Evolutionary conservation across 2,113 vertebrate genomes (phyloP).

Genomic region (Microcebus ravelobensis): DNA sequence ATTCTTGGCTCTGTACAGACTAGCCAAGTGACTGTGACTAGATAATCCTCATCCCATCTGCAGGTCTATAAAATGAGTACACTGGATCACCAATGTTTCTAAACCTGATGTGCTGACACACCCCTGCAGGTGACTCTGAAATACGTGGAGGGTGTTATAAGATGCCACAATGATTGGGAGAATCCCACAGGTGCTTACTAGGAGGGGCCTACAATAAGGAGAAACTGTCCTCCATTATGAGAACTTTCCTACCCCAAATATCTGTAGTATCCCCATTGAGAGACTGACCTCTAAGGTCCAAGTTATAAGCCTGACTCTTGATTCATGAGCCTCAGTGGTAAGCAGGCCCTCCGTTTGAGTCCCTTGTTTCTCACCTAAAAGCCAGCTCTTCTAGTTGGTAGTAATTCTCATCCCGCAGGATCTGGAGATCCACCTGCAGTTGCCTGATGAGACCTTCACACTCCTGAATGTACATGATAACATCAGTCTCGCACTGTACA

Average conservation of each 20-base stretch:
- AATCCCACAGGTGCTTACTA: background rate
- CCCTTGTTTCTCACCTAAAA: constrained; percentile 90
- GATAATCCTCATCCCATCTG: background rate
- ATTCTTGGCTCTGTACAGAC: background rate
- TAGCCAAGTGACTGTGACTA: background rate
- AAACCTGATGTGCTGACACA: background rate
- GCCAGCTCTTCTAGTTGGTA: constrained; percentile 97
- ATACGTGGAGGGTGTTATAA: background rate
- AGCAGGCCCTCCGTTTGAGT: background rate
- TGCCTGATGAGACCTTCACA: constrained; percentile 93
- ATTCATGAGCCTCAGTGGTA: background rate
- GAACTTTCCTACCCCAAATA: background rate
- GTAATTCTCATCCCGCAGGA: constrained; percentile 94
- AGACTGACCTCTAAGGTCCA: background rate
- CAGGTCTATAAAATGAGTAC: background rate
- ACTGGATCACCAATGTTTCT: background rate
- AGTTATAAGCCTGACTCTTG: background rate
- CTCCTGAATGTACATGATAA: constrained; percentile 94
- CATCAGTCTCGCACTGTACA: constrained; percentile 92
- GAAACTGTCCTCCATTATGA: background rate
- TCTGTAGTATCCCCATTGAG: background rate
- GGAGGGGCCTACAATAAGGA: background rate
- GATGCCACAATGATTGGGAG: background rate
- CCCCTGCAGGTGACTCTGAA: background rate
- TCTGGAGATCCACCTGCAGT: constrained; percentile 93